Evolutionary conservation across 2,888 invertebrate species (phyloP), one percentile per base, ranked within the genome.

Genomic region (Eubasilissa splendida): DNA sequence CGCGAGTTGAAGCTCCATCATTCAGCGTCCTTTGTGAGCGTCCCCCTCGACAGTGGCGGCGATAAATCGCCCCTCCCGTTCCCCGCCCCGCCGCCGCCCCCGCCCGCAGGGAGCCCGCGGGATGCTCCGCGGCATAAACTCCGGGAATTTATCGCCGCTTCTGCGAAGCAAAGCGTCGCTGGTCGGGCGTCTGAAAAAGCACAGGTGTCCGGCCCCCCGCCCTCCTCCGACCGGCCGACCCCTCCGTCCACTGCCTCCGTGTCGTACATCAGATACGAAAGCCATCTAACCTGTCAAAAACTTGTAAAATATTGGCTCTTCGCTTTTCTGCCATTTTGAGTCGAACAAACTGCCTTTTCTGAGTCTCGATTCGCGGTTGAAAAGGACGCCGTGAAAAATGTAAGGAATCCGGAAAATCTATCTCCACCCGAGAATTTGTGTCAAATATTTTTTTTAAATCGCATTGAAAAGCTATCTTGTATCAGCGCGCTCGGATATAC

Each of bases 281-380:
- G 91, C 91, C 91, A 91, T 92, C 91, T 89, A 89, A 89, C 88
- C 90, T 92, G 93, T 92, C 92, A 92, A 92, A 92, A 92, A 92
- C 91, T 92, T 91, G 91, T 92, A 91, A 92, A 92, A 92, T 92
- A 92, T 92, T 89, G 92, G 89, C 88, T 88, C 88, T 88, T 87
- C 89, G 88, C 89, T 89, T 88, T 87, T 86, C 84, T 84, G 84
- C 84, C 85, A 84, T 85, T 85, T 85, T 84, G 84, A 85, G 84
- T 83, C 84, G 83, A 79, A 81, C 81, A 79, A 82, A 82, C 84
- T 77, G 79, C 82, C 79, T 82, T 82, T 79, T 83, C 75, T 70
- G 60, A 33, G 42, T 54, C 58, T n/a, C 68, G 80, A 68, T 52
- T 76, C 77, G 76, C 77, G 81, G 78, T 78, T 83, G 82, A 81